A percentile compares a stretch with the other conserved stretches of the same genome.
These are phyloP conservation scores for Thysanoteuthis rhombus DNA, from an alignment of 2,888 invertebrate species.

Conservation along the genomic window DNA sequence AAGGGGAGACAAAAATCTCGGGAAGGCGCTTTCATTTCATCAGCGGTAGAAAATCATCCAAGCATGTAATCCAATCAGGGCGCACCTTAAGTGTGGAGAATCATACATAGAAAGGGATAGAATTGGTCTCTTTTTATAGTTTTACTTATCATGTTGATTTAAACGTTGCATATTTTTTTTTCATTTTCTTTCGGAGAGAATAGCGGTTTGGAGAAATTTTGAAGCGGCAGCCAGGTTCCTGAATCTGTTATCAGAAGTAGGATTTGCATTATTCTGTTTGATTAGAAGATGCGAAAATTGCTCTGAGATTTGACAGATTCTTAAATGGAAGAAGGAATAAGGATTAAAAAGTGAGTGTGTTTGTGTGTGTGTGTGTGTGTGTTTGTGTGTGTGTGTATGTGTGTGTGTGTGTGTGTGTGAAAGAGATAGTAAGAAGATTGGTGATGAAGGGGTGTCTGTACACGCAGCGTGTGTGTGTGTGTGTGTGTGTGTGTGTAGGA, in stretches of 20 bases:
- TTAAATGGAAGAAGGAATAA: background rate
- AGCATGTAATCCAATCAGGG: background rate
- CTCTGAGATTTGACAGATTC: background rate
- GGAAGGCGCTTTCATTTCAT: background rate
- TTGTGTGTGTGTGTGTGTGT: too few relatives aligned
- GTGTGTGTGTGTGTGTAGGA: too few relatives aligned
- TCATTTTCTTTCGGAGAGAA: background rate
- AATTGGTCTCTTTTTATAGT: background rate
- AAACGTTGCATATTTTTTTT: background rate
- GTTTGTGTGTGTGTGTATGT: too few relatives aligned
- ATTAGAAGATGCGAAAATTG: background rate
- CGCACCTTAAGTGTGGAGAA: background rate
- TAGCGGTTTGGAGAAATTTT: background rate
- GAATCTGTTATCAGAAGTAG: background rate
- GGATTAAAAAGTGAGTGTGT: too few relatives aligned
- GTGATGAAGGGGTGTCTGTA: too few relatives aligned
- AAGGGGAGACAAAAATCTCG: background rate
- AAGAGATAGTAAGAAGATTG: too few relatives aligned
- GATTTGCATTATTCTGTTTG: background rate
- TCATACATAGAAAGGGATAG: background rate
- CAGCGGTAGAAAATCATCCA: background rate
- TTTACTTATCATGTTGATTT: background rate
- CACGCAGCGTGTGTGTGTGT: too few relatives aligned
- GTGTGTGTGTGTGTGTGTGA: too few relatives aligned
- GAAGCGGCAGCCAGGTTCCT: background rate